Evolutionary conservation across 2,113 vertebrate genomes (phyloP), one percentile per base, ranked within the genome.

Genomic region (Grantiella picta): DNA sequence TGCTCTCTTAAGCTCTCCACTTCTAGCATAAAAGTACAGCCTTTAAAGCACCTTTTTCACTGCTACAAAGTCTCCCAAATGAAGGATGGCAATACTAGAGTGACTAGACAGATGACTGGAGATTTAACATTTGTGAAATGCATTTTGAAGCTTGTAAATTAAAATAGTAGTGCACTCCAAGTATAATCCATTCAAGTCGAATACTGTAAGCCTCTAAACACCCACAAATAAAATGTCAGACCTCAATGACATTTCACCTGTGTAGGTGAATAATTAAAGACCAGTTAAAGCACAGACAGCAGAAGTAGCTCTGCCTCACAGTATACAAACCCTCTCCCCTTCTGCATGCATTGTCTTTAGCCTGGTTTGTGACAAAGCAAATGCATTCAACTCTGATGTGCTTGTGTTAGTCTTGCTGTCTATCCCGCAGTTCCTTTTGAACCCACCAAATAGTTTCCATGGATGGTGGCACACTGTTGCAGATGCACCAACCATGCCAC

Each of bases 341-440:
- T 23, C 44, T 57, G 73, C n/a, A 20, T 0, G 0, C 20, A 28
- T 23, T 61, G 12, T 61, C 84, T 20, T 89, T 19, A 78, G 16
- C 25, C 45, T 57, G 21, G 3, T 33, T 73, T 84, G 25, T 25
- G 28, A 66, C 13, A 69, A 73, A 87, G 23, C 47, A 93, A 65
- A 27, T 45, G 53, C 45, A 31, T 21, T 45, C 23, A 65, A 23
- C 56, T 50, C 25, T 49, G 31, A 83, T 28, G 17, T n/a, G 19
- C 40, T 73, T 12, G 3, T 50, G 77, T 35, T 36, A 81, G 22
- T 42, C 52, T 42, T 57, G 6, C 8, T 81, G 9, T 17, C 29
- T 47, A 52, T 64, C 5, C 27, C 7, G 7, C 22, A 44, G 33
- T 14, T 4, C 1, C 23, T 78, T 42, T 5, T n/a, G 54, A 72